Base-by-base conservation (phyloP, 1,140 invertebrate genomes). In the Batillaria attramentaria region DNA sequence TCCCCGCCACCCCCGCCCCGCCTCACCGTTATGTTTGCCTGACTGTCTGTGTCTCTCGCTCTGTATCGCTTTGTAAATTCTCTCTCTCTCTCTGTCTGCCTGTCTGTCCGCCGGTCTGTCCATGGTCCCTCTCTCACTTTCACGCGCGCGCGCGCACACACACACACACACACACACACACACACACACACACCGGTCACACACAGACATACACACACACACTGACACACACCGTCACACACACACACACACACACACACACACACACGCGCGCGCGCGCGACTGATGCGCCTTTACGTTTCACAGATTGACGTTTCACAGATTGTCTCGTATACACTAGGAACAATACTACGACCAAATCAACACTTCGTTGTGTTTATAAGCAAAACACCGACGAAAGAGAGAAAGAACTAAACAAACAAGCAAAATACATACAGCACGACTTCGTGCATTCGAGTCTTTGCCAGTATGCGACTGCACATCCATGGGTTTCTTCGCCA, bases 211-310 rank as follows among this genome's bases (percentile, higher is more conserved):
- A 41, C 37, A 24, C 37, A 70, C 37, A 2, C 41, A 70, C 41
- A 28, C 35, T 33, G 20, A 35, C 68, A 70, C 41, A 24, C 35
- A 54, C 68, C 6, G n/a, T 33, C 68, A 35, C 68, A 70, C 68
- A 35, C 68, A 70, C 68, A 35, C 68, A 70, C 68, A 33, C 68
- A 70, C 68, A 33, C 68, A 70, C 68, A 33, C 68, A 70, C 68
- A 70, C 68, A 70, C 68, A 70, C 18, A 70, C 68, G 10, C 68
- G 37, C 13, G 6, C 8, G 10, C 41, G 13, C 20, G 35, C 39
- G 69, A 41, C 20, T 0, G 18, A 43, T 20, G 35, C 8, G 31
- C 8, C 41, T 39, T 20, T 41, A 33, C 8, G 6, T 70, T 0
- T 18, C 6, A 31, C 20, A 24, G 41, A 35, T 70, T 8, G n/a